A percentile compares a stretch with the other conserved stretches of the same genome.
phyloP scores from a whole-genome alignment of 30 jellyfish, hydroid and myxozoan genomes.

The Chironex yamaguchii region DNA sequence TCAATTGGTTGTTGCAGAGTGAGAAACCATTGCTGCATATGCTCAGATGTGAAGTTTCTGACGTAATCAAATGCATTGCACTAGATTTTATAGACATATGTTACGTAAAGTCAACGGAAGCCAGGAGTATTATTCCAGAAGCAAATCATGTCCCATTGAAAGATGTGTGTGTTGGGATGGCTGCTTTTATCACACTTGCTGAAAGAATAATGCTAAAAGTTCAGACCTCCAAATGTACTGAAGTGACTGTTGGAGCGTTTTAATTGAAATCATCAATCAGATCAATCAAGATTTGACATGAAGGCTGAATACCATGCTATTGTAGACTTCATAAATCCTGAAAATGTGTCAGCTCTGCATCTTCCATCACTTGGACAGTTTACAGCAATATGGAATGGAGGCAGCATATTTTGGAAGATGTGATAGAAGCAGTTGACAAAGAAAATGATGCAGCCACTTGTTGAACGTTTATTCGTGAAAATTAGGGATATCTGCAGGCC shows the following conservation, averaged over 20 bases:
- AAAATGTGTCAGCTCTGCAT: slow-evolving; percentile 2
- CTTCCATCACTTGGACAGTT: slow-evolving; percentile 41
- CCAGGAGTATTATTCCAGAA: slow-evolving; percentile 21
- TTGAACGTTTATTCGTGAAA: too few species aligned
- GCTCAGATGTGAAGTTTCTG: slow-evolving; percentile 32
- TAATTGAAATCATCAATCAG: slow-evolving; percentile 27
- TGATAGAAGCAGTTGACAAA: too few species aligned
- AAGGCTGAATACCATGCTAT: slow-evolving; percentile 21
- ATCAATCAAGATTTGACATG: slow-evolving; percentile 49
- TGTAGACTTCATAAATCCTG: slow-evolving; percentile 9
- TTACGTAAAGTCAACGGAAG: slow-evolving; percentile 7
- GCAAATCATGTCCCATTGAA: slow-evolving; percentile 16
- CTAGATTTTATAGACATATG: slow-evolving; percentile 21
- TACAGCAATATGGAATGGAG: neutral
- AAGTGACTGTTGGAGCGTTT: slow-evolving; percentile 25
- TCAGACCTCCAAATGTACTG: neutral
- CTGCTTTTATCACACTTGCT: neutral
- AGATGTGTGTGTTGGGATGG: slow-evolving; percentile 46
- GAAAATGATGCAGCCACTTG: too few species aligned
- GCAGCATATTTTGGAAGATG: too few species aligned
- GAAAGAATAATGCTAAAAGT: slow-evolving; percentile 25
- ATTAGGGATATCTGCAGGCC: too few species aligned
- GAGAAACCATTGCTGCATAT: slow-evolving; percentile 48
- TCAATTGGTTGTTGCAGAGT: slow-evolving; percentile 58
- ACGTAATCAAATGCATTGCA: slow-evolving; percentile 31